Base-by-base conservation (phyloP, 2,888 invertebrate species). In the Cephalotes varians region DNA sequence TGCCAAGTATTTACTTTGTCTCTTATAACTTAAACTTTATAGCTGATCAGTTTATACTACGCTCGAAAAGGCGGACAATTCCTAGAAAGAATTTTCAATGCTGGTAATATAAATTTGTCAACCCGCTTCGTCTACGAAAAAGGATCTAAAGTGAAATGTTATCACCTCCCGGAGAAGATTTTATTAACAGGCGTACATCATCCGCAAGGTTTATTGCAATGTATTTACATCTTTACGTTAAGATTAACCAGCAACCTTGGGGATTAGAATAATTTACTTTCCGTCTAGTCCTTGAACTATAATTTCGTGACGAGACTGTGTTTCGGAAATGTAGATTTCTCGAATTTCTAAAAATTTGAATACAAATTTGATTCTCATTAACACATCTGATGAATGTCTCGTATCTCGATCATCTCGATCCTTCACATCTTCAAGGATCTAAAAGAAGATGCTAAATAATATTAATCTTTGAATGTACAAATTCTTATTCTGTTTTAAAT, bases 281-380 rank as follows among this genome's bases (percentile, higher is more conserved):
- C 21, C 18, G 34, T 67, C 40, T 76, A 67, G 15, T 12, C 34
- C 49, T 10, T 60, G 28, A 60, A 47, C 40, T 71, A 44, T 60
- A 25, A 81, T 64, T 73, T 31, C 9, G 25, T 40, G 18, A 10
- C 31, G 5, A 71, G 56, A 40, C 25, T 1, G 58, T 18, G 47
- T 76, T 73, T 79, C 69, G 74, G 62, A 81, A 83, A 74, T 31
- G 74, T 47, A 31, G 12, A 25, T 72, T 56, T 54, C 31, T 25
- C 51, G 72, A 71, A 37, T 86, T 81, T 85, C 80, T 51, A 88
- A 74, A 56, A 76, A 85, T 72, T 62, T 74, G 25, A 54, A 82
- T 71, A 72, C 47, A 60, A 37, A 58, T 84, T 85, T 77, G 64
- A 81, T 79, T 76, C 28, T 49, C 47, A 62, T 74, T 56, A 34